Conservation (phyloP, 2,113 vertebrate genomes). For the Plotosus lineatus region DNA sequence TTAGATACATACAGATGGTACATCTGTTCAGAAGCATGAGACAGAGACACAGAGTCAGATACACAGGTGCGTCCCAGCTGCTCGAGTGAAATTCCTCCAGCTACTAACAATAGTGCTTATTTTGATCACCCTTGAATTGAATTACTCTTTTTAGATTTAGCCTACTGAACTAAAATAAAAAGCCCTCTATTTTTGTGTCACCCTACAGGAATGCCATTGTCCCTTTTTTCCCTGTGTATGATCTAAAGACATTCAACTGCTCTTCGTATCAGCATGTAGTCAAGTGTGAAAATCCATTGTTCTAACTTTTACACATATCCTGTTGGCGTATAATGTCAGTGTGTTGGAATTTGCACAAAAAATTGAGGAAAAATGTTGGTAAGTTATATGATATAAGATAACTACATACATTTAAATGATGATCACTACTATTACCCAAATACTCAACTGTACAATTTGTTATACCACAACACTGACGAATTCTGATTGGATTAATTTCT, state of each 20-base stretch:
- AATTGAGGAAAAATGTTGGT: background rate
- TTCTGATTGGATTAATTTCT: background rate
- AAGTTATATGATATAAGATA: no score
- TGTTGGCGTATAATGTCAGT: slow-evolving; percentile 13
- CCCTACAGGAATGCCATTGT: slow-evolving; percentile 52
- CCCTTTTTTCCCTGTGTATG: slow-evolving; percentile 19
- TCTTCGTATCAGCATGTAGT: background rate
- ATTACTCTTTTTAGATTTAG: slow-evolving; percentile 44
- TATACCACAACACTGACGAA: background rate
- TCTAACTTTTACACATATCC: slow-evolving; percentile 36
- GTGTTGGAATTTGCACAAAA: background rate
- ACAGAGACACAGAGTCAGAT: slow-evolving; percentile 11
- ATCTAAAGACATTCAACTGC: slow-evolving; percentile 41
- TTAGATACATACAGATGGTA: background rate
- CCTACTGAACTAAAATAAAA: slow-evolving; percentile 48
- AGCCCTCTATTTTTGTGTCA: slow-evolving; percentile 38
- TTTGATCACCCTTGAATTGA: slow-evolving; percentile 42
- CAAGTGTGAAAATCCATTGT: slow-evolving; percentile 30
- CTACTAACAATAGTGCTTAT: slow-evolving; percentile 41
- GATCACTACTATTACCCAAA: background rate
- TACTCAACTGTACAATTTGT: background rate
- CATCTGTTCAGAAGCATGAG: slow-evolving; percentile 27
- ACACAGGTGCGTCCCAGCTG: slow-evolving; percentile 52
- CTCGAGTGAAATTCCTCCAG: slow-evolving; percentile 14
- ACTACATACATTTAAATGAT: background rate